A percentile compares a stretch with the other conserved stretches of the same genome.
These are phyloP conservation scores for Enoplolaimus lenunculus DNA, from an alignment of 2,888 invertebrate genomes.

Conservation along the genomic window DNA sequence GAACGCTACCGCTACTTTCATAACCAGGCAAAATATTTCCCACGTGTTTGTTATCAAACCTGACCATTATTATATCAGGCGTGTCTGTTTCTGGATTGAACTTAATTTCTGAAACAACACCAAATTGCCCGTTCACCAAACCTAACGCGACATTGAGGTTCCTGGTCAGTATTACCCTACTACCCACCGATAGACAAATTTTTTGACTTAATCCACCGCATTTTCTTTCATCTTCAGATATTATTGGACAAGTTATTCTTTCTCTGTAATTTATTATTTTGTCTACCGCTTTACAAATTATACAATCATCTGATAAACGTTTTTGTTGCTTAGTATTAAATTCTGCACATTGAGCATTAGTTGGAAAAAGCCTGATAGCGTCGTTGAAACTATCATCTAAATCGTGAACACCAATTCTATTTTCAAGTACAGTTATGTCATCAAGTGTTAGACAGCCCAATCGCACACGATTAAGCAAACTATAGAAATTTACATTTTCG, in stretches of 20 bases:
- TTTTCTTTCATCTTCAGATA: background rate
- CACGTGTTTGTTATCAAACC: conserved; percentile 1
- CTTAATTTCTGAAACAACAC: background rate
- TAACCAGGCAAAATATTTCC: background rate
- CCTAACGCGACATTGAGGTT: background rate
- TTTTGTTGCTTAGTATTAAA: background rate
- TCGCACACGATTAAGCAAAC: background rate
- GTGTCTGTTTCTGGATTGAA: background rate
- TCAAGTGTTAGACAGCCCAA: background rate
- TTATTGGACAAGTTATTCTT: background rate
- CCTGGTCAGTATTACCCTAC: conserved; percentile 1
- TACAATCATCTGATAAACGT: background rate
- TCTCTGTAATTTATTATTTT: too few species aligned
- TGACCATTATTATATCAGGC: background rate
- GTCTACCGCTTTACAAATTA: background rate
- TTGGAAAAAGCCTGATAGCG: conserved; percentile 4
- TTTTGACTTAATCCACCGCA: conserved; percentile 3
- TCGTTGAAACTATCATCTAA: background rate
- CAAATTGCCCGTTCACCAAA: background rate
- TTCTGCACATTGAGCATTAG: background rate
- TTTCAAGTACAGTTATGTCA: background rate
- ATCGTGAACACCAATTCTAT: background rate
- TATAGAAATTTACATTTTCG: background rate
- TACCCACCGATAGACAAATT: background rate
- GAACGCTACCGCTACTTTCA: too few species aligned